Percentiles rank a stretch among this genome's conserved stretches.
Conservation (phyloP, 2,797 vertebrate genomes). For the Chrosomus eos region DNA sequence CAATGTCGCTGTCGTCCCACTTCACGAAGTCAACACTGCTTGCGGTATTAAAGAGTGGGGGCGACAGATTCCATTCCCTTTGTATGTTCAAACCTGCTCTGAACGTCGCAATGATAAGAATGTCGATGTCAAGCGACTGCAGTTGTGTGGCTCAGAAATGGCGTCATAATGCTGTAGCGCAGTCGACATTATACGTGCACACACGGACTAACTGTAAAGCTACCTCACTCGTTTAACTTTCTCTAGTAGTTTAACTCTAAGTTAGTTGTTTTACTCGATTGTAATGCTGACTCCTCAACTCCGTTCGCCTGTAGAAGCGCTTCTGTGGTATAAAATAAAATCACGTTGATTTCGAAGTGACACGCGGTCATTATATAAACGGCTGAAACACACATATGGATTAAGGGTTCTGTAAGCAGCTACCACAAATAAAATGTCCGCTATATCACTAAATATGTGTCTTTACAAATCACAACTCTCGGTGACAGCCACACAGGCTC, state of each 20-base stretch:
- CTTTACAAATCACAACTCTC: conserved; percentile 6
- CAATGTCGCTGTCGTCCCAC: conserved; percentile 18
- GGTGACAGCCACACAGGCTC: background rate
- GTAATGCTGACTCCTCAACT: background rate
- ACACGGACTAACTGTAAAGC: conserved; percentile 19
- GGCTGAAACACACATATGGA: conserved; percentile 50
- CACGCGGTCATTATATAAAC: conserved; percentile 73
- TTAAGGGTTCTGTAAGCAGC: conserved; percentile 56
- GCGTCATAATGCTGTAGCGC: conserved; percentile 79
- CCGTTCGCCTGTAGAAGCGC: conserved; percentile 7
- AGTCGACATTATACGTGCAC: conserved; percentile 56
- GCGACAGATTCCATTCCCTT: background rate
- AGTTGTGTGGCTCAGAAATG: conserved; percentile 76
- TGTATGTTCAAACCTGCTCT: background rate
- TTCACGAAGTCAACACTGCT: conserved; percentile 23
- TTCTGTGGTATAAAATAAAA: conserved; percentile 5
- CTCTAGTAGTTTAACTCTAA: background rate
- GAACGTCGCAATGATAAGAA: conserved; percentile 1
- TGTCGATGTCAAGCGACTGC: conserved; percentile 55
- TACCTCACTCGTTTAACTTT: conserved; percentile 21
- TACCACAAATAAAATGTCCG: background rate
- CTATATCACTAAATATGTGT: background rate
- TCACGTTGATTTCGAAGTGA: conserved; percentile 47
- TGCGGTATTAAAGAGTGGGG: background rate
- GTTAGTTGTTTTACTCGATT: conserved; percentile 4